Conservation (phyloP, 2,797 vertebrate genomes). For the Columba guinea region DNA sequence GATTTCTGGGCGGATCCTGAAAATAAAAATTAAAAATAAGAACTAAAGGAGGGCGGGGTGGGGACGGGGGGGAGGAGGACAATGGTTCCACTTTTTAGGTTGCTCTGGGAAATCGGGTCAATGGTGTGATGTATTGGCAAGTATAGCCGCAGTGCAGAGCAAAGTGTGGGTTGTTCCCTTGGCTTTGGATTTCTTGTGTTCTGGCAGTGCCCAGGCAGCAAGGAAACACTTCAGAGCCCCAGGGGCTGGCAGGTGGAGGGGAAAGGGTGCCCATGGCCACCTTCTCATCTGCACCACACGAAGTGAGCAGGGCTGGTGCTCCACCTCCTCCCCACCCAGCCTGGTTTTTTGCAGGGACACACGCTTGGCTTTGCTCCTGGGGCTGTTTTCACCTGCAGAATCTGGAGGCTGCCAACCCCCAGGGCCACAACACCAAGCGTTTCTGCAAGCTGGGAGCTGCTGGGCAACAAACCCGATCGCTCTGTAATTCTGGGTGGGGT, state of each 20-base stretch:
- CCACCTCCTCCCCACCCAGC: not conserved
- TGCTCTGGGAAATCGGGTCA: fast-evolving
- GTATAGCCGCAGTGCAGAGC: not conserved
- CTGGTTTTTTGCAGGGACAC: not conserved
- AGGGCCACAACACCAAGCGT: not conserved
- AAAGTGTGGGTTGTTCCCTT: not conserved
- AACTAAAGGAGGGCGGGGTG: not conserved
- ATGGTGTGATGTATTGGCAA: not conserved
- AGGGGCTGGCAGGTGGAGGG: not conserved
- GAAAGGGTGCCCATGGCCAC: not conserved
- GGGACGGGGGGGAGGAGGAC: too few species aligned
- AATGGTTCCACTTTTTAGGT: not conserved
- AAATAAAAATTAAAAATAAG: not conserved
- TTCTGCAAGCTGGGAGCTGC: not conserved
- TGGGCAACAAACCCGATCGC: fast-evolving
- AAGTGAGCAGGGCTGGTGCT: not conserved
- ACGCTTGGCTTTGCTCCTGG: not conserved
- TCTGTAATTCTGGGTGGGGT: not conserved
- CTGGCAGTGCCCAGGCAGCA: fast-evolving
- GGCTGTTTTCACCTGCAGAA: not conserved
- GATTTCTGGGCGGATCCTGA: not conserved
- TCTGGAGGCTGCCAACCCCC: not conserved
- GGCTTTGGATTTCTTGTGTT: not conserved
- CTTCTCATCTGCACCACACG: not conserved
- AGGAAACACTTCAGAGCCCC: not conserved